Evolutionary conservation across 2,888 invertebrate genomes (phyloP), one percentile per base, ranked within the genome.

Genomic region (Bibio marci): DNA sequence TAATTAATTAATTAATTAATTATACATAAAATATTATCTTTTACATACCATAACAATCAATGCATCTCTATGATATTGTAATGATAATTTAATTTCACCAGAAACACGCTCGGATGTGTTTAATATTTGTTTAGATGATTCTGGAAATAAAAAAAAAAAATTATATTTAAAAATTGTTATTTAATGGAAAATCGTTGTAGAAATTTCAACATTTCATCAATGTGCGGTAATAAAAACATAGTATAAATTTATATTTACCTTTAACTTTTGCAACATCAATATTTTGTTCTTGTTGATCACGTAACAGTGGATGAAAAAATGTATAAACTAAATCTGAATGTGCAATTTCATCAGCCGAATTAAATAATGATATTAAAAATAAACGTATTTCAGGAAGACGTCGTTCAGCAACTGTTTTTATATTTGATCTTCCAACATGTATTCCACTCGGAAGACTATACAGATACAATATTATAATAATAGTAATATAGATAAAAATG

Each of bases 321-420:
- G 97, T 98, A 59, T 97, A 97, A 1, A 98, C 92, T 39, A 98
- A 69, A 61, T 94, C 91, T 7, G 82, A 86, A 65, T 97, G 94
- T 0, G 90, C 80, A 49, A 98, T 90, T 67, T 97, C 95, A 48
- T 87, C 81, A 1, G 90, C 82, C 54, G 91, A 76, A 50, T 70
- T 69, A 62, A 92, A 88, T 39, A 98, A 66, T 0, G 86, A 81
- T 34, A 76, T 70, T 5, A 98, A 70, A 63, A 97, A 97, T 41
- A 76, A 71, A 54, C 86, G 83, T 43, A 98, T 80, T 57, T 92
- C 90, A 4, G 73, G 69, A 53, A 83, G 79, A n/a, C 97, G 73
- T 48, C 83, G 80, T 54, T 92, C 88, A 0, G 97, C 97, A 12
- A 95, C 94, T 52, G 86, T 83, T 45, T 90, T 86, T 17, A 91